Evolutionary conservation across 2,113 vertebrate species (phyloP).

Genomic region (Caranx melampygus): DNA sequence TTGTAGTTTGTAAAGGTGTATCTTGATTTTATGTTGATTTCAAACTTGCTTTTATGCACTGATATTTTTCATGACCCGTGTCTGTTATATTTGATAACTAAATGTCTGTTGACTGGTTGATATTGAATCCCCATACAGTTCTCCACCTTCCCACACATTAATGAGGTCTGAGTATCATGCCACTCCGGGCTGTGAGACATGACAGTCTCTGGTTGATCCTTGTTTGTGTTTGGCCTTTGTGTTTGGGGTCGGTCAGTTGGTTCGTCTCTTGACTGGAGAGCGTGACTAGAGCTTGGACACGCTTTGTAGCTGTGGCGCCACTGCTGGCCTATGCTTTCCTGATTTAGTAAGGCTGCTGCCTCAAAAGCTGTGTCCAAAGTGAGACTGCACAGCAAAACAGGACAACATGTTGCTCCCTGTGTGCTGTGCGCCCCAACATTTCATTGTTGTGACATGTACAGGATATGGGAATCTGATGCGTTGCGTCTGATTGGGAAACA

Average conservation of each 20-base stretch:
- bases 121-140: not conserved
- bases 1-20: not conserved
- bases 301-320: slow-evolving; percentile 43
- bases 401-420: slow-evolving; percentile 29
- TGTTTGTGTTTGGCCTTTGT: slow-evolving; percentile 52
- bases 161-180: slow-evolving; percentile 21
- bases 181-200: slow-evolving; percentile 4
- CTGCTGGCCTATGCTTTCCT: slow-evolving; percentile 43
- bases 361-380: slow-evolving; percentile 36
- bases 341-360: slow-evolving; percentile 42
- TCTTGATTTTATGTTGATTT: not conserved
- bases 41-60: not conserved
- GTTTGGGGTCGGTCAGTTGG: slow-evolving; percentile 34
- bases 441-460: slow-evolving; percentile 33
- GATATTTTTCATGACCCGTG: not conserved
- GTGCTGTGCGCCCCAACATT: slow-evolving; percentile 26
- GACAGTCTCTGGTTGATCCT: slow-evolving; percentile 24
- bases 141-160: not conserved
- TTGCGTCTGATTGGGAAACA: slow-evolving; percentile 25
- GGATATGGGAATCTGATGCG: slow-evolving; percentile 40
- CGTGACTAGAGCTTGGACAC: slow-evolving; percentile 33
- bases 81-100: not conserved
- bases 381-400: slow-evolving; percentile 36
- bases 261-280: slow-evolving; percentile 7
- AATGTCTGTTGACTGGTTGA: not conserved